Evolutionary conservation across 2,113 vertebrate genomes (phyloP), one percentile per base, ranked within the genome.

Genomic region (Dasyprocta punctata): DNA sequence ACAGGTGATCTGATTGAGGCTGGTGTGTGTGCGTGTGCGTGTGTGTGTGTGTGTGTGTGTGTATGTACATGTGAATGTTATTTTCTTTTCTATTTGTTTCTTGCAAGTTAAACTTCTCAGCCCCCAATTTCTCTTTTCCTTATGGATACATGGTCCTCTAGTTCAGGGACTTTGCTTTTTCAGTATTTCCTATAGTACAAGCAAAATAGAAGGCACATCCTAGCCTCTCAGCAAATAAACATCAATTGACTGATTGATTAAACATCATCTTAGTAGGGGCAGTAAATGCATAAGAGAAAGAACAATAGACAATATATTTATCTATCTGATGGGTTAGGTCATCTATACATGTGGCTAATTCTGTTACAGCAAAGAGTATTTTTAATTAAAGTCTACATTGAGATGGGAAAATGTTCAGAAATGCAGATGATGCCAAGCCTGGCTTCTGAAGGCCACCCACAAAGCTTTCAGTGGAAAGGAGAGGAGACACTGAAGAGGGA

Each of bases 371-470:
- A 56, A 82, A 78, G 0, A 6, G 28, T 67, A 83, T 84, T 89
- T 89, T 86, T n/a, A 80, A 90, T 49, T 78, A 28, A 52, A 87
- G 54, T 17, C 41, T 52, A 67, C 60, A 60, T 78, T 52, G 85
- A 95, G 82, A 58, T 33, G 65, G 94, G 71, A 47, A 85, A 85
- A 86, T 67, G 58, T 92, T 88, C 63, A n/a, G 77, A 90, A 89
- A 69, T 5, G 52, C 75, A 94, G 58, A 90, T 8, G 30, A 89
- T 97, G 86, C 82, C 63, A 92, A 89, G 81, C 28, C 65, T 90
- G 41, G 81, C 6, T 69, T 92, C 28, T 44, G 58, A 71, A 90
- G 97, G 92, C 97, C 98, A 97, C 98, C 92, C 97, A 95, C 80
- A 22, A 38, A 78, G 88, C 1, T 96, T 92, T 60, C 28, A 20